Evolutionary conservation across 2,797 vertebrate species (phyloP).

Genomic region (Gymnopithys bicolor): DNA sequence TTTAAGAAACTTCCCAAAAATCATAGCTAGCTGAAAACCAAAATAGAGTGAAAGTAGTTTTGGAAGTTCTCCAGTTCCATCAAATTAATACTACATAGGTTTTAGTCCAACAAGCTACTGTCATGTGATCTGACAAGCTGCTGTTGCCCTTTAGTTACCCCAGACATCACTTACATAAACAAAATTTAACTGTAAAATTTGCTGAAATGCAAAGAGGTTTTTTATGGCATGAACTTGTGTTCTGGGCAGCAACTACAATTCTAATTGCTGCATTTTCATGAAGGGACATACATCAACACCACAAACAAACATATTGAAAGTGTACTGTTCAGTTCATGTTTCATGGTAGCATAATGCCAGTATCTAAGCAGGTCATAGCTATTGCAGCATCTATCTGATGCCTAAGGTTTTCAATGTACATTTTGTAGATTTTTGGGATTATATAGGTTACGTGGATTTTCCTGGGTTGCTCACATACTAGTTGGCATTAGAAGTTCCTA

Average conservation of each 20-base stretch:
- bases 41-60: neutral
- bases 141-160: neutral
- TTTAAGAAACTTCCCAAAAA: neutral
- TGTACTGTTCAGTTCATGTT: neutral
- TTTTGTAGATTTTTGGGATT: no score
- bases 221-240: neutral
- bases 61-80: constrained; percentile 35
- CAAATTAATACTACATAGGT: constrained; percentile 1
- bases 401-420: no score
- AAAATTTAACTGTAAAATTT: neutral
- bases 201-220: neutral
- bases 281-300: neutral
- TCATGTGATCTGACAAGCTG: neutral
- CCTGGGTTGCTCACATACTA: no score
- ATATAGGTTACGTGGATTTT: no score
- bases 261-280: neutral
- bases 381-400: neutral
- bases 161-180: neutral
- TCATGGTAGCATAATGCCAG: neutral
- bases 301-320: neutral
- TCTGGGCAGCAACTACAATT: neutral
- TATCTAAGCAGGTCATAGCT: neutral
- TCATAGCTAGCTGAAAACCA: neutral
- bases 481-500: no score
- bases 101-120: constrained; percentile 4